These are phyloP conservation scores for Pinna nobilis DNA, from an alignment of 1,140 invertebrate genomes.

Conservation along the genomic window DNA sequence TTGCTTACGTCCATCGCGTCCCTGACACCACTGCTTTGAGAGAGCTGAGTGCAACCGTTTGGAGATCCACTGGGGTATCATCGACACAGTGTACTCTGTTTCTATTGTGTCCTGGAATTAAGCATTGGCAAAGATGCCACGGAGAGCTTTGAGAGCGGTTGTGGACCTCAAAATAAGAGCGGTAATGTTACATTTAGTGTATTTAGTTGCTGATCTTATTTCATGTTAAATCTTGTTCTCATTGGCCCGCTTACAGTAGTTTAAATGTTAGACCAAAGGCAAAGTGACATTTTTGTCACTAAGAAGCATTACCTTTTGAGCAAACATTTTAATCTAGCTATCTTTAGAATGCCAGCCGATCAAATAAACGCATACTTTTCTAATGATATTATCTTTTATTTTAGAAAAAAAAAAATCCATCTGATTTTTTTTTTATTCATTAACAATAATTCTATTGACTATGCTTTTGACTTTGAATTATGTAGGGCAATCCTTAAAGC, in stretches of 20 bases:
- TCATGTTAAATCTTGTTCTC: slow-evolving; percentile 18
- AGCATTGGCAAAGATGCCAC: slow-evolving; percentile 58
- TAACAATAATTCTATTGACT: too few relatives aligned
- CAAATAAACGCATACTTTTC: background rate
- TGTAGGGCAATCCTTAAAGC: too few relatives aligned
- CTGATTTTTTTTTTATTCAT: background rate
- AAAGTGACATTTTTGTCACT: background rate
- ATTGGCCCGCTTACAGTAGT: background rate
- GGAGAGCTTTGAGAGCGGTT: slow-evolving; percentile 65
- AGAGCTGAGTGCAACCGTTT: background rate
- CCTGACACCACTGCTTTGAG: slow-evolving; percentile 33
- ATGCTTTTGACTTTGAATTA: too few relatives aligned
- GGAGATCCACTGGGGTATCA: background rate
- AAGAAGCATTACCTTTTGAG: background rate
- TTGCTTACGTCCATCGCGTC: slow-evolving; percentile 37
- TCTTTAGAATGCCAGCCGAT: background rate
- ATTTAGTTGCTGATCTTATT: slow-evolving; percentile 3
- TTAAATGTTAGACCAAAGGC: background rate
- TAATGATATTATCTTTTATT: slow-evolving; percentile 7
- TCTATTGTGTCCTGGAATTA: background rate
- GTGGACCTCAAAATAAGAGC: slow-evolving; percentile 66
- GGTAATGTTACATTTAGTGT: slow-evolving; percentile 47
- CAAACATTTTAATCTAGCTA: background rate
- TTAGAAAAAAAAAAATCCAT: background rate
- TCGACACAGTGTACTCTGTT: background rate